Percentiles rank a stretch among this genome's conserved stretches.
These are phyloP conservation scores for Pachymerium ferrugineum DNA, from an alignment of 2,888 invertebrate species.

Conservation along the genomic window DNA sequence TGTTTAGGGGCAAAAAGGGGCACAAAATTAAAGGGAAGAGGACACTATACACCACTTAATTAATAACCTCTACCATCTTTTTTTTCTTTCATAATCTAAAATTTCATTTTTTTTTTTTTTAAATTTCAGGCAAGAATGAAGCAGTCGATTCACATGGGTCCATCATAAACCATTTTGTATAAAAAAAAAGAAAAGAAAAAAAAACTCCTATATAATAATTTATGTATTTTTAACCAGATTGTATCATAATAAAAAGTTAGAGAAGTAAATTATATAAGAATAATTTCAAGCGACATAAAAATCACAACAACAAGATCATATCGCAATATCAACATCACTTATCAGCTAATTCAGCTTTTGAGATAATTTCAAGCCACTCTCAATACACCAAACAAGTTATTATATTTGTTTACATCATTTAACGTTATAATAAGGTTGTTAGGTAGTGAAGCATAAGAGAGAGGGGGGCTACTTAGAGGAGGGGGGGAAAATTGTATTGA, in stretches of 20 bases:
- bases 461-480: not conserved
- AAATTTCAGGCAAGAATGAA: too few relatives aligned
- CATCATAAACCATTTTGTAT: too few relatives aligned
- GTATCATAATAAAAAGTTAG: too few relatives aligned
- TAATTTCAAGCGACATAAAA: too few relatives aligned
- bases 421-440: not conserved
- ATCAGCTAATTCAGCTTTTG: conserved; percentile 7
- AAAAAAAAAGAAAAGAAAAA: too few relatives aligned
- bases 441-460: conserved; percentile 1
- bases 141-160: too few relatives aligned
- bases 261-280: too few relatives aligned
- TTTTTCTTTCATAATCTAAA: conserved; percentile 2
- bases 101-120: not conserved
- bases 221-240: too few relatives aligned
- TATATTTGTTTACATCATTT: not conserved
- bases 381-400: not conserved
- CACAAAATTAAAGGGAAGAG: not conserved
- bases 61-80: not conserved
- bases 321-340: conserved; percentile 13
- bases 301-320: too few relatives aligned
- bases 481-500: not conserved
- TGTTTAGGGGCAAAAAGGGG: conserved; percentile 19
- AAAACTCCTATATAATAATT: too few relatives aligned
- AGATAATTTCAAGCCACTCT: not conserved
- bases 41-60: not conserved